These are phyloP conservation scores for Dendrocopos noguchii DNA, from an alignment of 2,113 vertebrate genomes.

Conservation along the genomic window DNA sequence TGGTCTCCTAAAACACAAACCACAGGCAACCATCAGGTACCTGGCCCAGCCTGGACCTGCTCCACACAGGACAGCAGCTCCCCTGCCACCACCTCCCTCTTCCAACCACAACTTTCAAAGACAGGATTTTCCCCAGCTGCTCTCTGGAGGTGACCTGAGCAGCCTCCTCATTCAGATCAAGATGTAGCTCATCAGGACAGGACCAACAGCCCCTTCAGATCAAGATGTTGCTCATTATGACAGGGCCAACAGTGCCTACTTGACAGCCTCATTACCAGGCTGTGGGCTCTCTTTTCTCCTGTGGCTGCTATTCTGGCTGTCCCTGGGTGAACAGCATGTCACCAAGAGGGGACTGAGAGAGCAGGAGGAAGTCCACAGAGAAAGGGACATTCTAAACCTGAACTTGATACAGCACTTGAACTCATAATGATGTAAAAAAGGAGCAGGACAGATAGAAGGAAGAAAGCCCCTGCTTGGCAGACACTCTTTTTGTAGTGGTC, in stretches of 20 bases:
- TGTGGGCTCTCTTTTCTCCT: rapidly evolving
- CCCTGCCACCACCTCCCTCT: neutral
- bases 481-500: neutral
- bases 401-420: neutral
- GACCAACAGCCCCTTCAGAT: neutral
- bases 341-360: no score
- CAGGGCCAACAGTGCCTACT: neutral
- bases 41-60: neutral
- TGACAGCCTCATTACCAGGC: neutral
- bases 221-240: neutral
- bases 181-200: neutral
- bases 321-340: neutral
- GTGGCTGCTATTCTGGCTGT: neutral
- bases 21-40: rapidly evolving
- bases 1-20: no score
- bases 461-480: no score
- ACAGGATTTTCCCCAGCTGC: neutral
- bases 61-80: neutral
- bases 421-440: neutral
- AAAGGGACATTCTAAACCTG: neutral
- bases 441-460: neutral
- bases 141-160: neutral
- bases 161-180: neutral
- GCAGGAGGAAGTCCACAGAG: neutral
- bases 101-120: neutral